phyloP scores from a whole-genome alignment of 2,113 vertebrate genomes.

The Rostratula benghalensis region DNA sequence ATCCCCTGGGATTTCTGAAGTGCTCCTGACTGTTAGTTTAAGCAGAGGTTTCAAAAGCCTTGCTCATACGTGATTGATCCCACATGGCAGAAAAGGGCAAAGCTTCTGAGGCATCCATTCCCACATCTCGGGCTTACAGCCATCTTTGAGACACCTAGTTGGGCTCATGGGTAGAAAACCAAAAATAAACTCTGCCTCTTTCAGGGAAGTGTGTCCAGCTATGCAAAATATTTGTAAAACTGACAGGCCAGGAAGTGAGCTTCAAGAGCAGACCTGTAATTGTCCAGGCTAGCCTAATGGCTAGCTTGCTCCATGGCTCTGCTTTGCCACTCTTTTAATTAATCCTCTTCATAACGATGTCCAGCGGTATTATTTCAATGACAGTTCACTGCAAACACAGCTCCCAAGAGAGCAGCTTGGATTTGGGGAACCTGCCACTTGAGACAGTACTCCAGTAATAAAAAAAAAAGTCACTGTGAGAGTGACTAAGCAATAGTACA shows the following conservation, averaged over 20 bases:
- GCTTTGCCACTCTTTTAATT: slow-evolving; percentile 13
- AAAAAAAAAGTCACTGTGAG: background rate
- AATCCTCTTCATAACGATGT: background rate
- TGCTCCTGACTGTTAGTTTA: background rate
- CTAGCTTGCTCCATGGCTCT: background rate
- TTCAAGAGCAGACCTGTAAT: background rate
- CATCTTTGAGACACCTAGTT: background rate
- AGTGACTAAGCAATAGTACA: background rate
- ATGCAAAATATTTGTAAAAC: background rate
- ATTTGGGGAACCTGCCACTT: background rate
- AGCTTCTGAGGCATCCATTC: background rate
- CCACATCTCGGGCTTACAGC: background rate
- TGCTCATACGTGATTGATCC: background rate
- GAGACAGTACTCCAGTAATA: background rate
- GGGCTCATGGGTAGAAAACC: background rate
- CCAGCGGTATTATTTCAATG: background rate
- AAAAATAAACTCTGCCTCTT: background rate
- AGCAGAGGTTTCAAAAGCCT: background rate
- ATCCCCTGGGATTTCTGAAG: background rate
- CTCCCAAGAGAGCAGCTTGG: background rate
- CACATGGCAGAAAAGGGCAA: background rate
- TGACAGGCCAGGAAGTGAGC: slow-evolving; percentile 2
- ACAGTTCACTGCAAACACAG: background rate
- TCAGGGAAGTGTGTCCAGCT: background rate
- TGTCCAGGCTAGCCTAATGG: background rate